Conservation (phyloP, 2,888 invertebrate genomes). For the Hoplodrina blanda region DNA sequence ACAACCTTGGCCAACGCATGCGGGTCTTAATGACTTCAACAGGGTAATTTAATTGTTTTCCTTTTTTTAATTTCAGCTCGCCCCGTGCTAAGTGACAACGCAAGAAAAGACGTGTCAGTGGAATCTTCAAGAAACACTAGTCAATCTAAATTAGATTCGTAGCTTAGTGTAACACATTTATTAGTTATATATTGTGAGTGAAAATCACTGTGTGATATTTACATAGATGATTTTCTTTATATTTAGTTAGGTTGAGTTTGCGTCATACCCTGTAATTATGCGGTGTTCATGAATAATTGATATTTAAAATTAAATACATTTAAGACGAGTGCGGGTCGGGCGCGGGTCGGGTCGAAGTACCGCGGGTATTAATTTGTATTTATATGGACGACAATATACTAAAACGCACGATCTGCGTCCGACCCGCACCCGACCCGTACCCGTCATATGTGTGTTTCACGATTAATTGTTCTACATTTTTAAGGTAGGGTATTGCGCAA, state of each 20-base stretch:
- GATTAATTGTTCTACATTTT: no score
- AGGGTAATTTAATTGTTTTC: constrained; percentile 1
- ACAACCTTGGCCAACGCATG: no score
- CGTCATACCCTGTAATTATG: not conserved
- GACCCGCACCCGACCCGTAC: no score
- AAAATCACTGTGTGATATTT: constrained; percentile 60
- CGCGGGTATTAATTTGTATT: no score
- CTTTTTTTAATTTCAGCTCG: constrained; percentile 75
- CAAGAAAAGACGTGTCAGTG: constrained; percentile 70
- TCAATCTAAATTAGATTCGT: constrained; percentile 86
- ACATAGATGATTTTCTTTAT: constrained; percentile 41
- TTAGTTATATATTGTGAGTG: constrained; percentile 24
- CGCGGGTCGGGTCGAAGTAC: no score
- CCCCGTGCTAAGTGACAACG: constrained; percentile 82
- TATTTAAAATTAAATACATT: not conserved
- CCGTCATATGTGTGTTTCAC: no score
- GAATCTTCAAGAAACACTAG: constrained; percentile 85
- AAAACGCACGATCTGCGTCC: no score
- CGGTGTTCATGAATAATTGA: not conserved
- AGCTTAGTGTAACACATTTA: constrained; percentile 62
- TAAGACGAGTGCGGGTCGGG: not conserved
- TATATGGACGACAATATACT: no score
- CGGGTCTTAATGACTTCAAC: no score
- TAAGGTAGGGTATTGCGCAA: constrained; percentile 4
- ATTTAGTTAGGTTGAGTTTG: constrained; percentile 6